phyloP scores from a whole-genome alignment of 2,113 vertebrate genomes.

The Microtus pennsylvanicus region DNA sequence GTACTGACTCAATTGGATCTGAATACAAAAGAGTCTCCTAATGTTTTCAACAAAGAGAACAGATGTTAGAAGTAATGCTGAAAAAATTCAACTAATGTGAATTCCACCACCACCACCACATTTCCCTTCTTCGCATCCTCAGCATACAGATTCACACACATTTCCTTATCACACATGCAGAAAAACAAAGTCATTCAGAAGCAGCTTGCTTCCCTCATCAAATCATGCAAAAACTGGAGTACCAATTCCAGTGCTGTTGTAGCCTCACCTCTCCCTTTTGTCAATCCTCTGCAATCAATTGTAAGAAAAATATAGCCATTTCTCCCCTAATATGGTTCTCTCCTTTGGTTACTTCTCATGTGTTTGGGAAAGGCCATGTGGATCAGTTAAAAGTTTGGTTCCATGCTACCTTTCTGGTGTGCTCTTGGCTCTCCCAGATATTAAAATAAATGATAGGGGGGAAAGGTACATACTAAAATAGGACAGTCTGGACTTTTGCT shows the following conservation, averaged over 20 bases:
- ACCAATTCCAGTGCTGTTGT: not conserved
- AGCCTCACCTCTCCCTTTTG: not conserved
- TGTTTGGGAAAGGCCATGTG: not conserved
- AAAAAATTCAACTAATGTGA: conserved; percentile 46
- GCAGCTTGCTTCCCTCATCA: conserved; percentile 28
- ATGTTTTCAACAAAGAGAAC: conserved; percentile 26
- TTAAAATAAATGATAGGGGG: not conserved
- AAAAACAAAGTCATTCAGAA: conserved; percentile 47
- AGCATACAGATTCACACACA: conserved; percentile 39
- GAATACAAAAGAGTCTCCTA: not conserved
- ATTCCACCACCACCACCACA: not conserved
- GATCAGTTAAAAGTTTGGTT: not conserved
- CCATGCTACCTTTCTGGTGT: conserved; percentile 18
- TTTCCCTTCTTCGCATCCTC: not conserved
- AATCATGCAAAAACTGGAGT: conserved; percentile 36
- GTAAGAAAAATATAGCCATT: not conserved
- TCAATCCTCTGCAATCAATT: conserved; percentile 11
- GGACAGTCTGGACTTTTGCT: not conserved
- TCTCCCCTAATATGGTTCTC: not conserved
- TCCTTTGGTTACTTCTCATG: conserved; percentile 35
- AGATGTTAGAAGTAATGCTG: conserved; percentile 28
- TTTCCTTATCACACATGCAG: conserved; percentile 42
- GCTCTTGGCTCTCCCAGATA: not conserved
- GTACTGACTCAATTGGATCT: not conserved
- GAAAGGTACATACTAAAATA: conserved; percentile 14